Percentiles rank a stretch among this genome's conserved stretches.
phyloP scores from a whole-genome alignment of 2,113 vertebrate species.

The Hassar affinis region DNA sequence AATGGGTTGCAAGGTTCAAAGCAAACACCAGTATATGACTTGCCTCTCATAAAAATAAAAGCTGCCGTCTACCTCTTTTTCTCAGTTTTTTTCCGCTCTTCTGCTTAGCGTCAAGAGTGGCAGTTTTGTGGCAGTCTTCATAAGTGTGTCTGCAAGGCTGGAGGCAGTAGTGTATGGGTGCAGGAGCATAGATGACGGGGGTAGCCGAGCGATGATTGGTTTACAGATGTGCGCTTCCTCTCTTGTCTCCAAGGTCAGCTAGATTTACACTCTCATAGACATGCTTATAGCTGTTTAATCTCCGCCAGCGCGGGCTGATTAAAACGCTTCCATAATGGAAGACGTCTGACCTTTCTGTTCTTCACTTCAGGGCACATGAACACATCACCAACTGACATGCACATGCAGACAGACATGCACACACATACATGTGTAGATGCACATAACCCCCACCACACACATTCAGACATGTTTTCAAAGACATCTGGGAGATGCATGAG shows the following conservation, averaged over 20 bases:
- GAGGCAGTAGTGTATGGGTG: conserved; percentile 72
- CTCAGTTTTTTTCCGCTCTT: conserved; percentile 46
- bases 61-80: conserved; percentile 30
- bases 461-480: conserved; percentile 61
- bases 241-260: conserved; percentile 86
- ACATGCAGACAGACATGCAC: conserved; percentile 42
- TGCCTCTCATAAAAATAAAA: conserved; percentile 36
- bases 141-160: conserved; percentile 1
- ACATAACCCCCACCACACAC: conserved; percentile 57
- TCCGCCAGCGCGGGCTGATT: conserved; percentile 83
- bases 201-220: conserved; percentile 86
- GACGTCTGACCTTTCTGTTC: conserved; percentile 80
- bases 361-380: conserved; percentile 62
- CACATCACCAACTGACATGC: conserved; percentile 50
- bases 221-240: conserved; percentile 89
- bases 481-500: conserved; percentile 70
- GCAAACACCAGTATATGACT: conserved; percentile 29
- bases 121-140: conserved; percentile 51
- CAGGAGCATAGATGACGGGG: conserved; percentile 82
- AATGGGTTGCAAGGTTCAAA: conserved; percentile 50
- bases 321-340: conserved; percentile 80
- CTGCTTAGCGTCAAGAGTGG: conserved; percentile 70
- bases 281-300: conserved; percentile 83
- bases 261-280: conserved; percentile 87
- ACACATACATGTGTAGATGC: conserved; percentile 43